phyloP scores from a whole-genome alignment of 92 coral and sea anemone species.

The Phymanthus crucifer region DNA sequence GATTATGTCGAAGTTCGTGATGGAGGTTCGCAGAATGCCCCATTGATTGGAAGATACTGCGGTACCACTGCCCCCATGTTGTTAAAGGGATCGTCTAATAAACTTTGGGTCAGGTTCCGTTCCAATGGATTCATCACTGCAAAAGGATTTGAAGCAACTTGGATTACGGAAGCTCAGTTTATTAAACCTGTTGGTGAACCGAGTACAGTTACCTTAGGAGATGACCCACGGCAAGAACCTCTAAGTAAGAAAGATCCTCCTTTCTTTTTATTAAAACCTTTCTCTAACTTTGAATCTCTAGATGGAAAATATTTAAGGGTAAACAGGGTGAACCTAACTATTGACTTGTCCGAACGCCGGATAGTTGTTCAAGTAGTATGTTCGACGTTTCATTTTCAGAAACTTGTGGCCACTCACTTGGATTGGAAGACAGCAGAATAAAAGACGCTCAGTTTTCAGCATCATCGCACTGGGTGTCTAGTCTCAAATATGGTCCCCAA shows the following conservation, averaged over 20 bases:
- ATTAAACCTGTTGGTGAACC: conserved; percentile 37
- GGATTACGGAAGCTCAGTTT: conserved; percentile 68
- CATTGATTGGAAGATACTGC: conserved; percentile 79
- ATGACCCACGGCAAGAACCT: conserved; percentile 48
- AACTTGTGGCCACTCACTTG: conserved; percentile 63
- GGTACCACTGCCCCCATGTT: conserved; percentile 73
- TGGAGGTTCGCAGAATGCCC: conserved; percentile 61
- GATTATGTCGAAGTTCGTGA: conserved; percentile 84
- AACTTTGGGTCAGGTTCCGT: conserved; percentile 66
- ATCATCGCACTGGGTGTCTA: conserved; percentile 65
- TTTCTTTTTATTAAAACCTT: background rate
- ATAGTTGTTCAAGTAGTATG: background rate
- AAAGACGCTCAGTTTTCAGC: conserved; percentile 57
- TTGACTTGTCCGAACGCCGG: too few species aligned
- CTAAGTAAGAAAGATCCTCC: conserved; percentile 47
- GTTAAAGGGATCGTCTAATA: conserved; percentile 55
- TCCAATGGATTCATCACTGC: conserved; percentile 48
- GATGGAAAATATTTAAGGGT: too few species aligned
- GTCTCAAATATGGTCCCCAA: conserved; percentile 54
- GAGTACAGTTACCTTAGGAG: conserved; percentile 6
- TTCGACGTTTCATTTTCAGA: conserved; percentile 5
- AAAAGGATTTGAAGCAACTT: conserved; percentile 87
- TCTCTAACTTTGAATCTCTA: too few species aligned
- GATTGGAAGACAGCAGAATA: conserved; percentile 50
- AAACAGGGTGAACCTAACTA: too few species aligned